A percentile compares a stretch with the other conserved stretches of the same genome.
Evolutionary conservation across 1,140 invertebrate genomes (phyloP).

Genomic region (Zaprionus africanus): DNA sequence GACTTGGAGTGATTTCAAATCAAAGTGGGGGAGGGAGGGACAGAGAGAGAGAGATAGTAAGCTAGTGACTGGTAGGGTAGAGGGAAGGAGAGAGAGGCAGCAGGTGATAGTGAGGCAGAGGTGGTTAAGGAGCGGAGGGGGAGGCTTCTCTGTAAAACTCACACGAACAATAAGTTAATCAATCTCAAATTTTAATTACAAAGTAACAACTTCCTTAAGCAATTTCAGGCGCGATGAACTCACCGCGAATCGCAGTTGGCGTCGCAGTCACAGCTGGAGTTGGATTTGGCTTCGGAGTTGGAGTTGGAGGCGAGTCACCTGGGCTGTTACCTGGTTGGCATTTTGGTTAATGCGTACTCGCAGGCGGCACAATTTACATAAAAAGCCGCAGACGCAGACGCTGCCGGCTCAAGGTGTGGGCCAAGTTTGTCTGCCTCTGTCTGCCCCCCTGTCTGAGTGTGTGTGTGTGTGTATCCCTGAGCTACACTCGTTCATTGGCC

Average conservation of each 20-base stretch:
- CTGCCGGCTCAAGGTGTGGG: constrained; percentile 67
- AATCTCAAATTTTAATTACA: constrained; percentile 83
- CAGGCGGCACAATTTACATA: constrained; percentile 74
- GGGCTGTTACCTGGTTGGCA: constrained; percentile 21
- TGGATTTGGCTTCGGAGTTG: background rate
- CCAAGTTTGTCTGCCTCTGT: constrained; percentile 29
- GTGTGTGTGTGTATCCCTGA: constrained; percentile 28
- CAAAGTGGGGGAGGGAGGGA: background rate
- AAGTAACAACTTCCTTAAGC: constrained; percentile 82
- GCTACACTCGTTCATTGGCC: constrained; percentile 31
- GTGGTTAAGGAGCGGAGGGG: constrained; percentile 70
- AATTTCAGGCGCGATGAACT: constrained; percentile 81
- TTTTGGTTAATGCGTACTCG: constrained; percentile 63
- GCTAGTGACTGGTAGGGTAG: background rate
- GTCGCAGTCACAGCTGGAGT: background rate
- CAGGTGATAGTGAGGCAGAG: background rate
- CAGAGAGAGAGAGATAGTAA: too few species aligned
- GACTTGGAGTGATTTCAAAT: too few species aligned
- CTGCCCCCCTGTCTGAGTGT: constrained; percentile 10
- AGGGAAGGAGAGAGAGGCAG: background rate
- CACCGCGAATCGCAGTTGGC: constrained; percentile 13
- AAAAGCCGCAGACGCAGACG: constrained; percentile 61
- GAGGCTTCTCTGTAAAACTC: constrained; percentile 78
- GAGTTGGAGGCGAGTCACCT: constrained; percentile 2
- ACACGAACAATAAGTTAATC: constrained; percentile 82